These are phyloP conservation scores for Fulmarus glacialis DNA, from an alignment of 2,113 vertebrate genomes.

Conservation along the genomic window DNA sequence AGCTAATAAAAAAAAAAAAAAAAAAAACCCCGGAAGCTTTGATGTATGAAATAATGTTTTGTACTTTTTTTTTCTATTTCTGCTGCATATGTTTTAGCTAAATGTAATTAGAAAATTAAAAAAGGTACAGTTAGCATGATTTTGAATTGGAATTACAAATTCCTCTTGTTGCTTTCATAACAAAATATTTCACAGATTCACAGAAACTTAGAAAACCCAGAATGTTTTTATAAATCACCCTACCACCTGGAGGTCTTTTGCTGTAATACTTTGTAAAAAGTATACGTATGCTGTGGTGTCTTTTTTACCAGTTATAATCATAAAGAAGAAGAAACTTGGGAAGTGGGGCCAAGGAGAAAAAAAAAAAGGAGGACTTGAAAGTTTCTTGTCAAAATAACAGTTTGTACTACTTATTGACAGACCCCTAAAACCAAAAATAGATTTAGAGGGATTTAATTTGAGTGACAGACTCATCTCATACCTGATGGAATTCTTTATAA, in stretches of 20 bases:
- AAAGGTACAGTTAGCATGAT: not conserved
- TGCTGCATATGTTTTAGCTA: not conserved
- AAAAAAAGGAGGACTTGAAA: rapidly evolving
- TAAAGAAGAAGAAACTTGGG: not conserved
- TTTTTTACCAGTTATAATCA: not conserved
- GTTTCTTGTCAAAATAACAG: not conserved
- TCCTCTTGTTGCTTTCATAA: not conserved
- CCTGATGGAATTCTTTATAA: not conserved
- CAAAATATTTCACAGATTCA: not conserved
- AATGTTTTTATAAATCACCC: not conserved
- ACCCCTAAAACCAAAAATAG: not conserved
- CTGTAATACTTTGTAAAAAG: not conserved
- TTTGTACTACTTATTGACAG: not conserved
- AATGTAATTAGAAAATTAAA: not conserved
- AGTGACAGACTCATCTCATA: not conserved
- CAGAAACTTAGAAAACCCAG: not conserved
- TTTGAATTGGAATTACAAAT: not conserved
- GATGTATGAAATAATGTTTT: not conserved
- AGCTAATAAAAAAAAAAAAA: not conserved
- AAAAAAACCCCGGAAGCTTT: not conserved
- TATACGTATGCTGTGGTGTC: not conserved
- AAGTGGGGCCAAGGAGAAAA: rapidly evolving
- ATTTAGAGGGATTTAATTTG: not conserved
- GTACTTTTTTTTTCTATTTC: not conserved
- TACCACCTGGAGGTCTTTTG: rapidly evolving